Evolutionary conservation across 2,113 vertebrate species (phyloP).

Genomic region (Nothobranchius furzeri): DNA sequence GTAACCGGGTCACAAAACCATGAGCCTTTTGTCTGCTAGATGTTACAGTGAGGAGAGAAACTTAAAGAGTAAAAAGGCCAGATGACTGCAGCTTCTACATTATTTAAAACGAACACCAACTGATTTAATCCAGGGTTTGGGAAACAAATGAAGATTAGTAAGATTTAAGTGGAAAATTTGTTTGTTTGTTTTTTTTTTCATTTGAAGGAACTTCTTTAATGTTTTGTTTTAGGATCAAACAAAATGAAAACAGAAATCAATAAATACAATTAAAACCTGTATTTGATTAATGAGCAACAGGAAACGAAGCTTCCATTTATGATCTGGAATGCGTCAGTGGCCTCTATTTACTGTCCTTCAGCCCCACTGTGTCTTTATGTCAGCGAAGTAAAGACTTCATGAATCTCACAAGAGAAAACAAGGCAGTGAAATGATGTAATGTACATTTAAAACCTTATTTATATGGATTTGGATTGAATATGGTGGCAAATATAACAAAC

Average conservation of each 20-base stretch:
- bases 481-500: constrained; percentile 14
- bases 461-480: constrained; percentile 8
- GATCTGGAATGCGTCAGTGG: constrained; percentile 14
- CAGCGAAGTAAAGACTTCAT: constrained; percentile 31
- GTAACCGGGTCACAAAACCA: constrained; percentile 16
- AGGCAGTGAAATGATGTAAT: constrained; percentile 32
- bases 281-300: constrained; percentile 46
- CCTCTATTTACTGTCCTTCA: constrained; percentile 23
- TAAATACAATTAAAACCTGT: constrained; percentile 9
- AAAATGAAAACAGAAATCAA: constrained; percentile 14
- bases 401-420: constrained; percentile 35
- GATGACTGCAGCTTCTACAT: not conserved
- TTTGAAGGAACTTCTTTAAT: not conserved
- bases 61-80: not conserved
- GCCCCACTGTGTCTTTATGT: constrained; percentile 36
- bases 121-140: not conserved
- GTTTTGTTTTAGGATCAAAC: not conserved
- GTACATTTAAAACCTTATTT: constrained; percentile 30
- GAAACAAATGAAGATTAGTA: not conserved
- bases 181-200: not conserved
- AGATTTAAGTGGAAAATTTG: not conserved
- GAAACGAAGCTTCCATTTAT: not conserved
- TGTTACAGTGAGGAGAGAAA: constrained; percentile 9
- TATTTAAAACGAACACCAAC: not conserved
- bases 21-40: constrained; percentile 2